Evolutionary conservation across 2,113 vertebrate genomes (phyloP).

Genomic region (Poicephalus gulielmi): DNA sequence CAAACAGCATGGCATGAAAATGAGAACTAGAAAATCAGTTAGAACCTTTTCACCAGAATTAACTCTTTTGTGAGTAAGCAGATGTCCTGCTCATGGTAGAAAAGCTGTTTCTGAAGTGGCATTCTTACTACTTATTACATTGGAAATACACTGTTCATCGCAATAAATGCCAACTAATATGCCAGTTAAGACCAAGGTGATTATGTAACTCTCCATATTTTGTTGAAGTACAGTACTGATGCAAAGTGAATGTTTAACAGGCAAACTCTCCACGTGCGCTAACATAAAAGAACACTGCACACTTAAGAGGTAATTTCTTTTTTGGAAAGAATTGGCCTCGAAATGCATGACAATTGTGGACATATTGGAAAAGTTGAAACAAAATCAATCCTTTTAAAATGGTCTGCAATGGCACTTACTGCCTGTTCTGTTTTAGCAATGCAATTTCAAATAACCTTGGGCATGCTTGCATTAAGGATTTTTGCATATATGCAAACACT

Average conservation of each 20-base stretch:
- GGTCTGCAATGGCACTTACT: not conserved
- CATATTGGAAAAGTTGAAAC: not conserved
- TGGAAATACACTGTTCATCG: not conserved
- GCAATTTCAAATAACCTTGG: not conserved
- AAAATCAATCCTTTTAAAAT: not conserved
- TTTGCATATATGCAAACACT: slow-evolving; percentile 5
- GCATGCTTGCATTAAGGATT: not conserved
- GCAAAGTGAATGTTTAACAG: not conserved
- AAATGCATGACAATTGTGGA: not conserved
- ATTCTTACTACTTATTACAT: not conserved
- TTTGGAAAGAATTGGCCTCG: not conserved
- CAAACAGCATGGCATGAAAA: not conserved
- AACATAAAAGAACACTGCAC: not conserved
- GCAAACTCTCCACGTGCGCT: not conserved
- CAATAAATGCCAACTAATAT: not conserved
- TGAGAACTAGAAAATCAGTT: not conserved
- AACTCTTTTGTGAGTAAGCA: not conserved
- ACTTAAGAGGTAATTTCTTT: not conserved
- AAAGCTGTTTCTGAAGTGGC: not conserved
- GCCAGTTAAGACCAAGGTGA: not conserved
- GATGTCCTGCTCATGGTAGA: not conserved
- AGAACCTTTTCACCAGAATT: not conserved
- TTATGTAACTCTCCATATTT: not conserved
- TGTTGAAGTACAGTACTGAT: not conserved
- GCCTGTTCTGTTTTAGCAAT: not conserved